Percentiles rank a stretch among this genome's conserved stretches.
These are phyloP conservation scores for Hyperopisus bebe DNA, from an alignment of 2,113 vertebrate species.

Conservation along the genomic window DNA sequence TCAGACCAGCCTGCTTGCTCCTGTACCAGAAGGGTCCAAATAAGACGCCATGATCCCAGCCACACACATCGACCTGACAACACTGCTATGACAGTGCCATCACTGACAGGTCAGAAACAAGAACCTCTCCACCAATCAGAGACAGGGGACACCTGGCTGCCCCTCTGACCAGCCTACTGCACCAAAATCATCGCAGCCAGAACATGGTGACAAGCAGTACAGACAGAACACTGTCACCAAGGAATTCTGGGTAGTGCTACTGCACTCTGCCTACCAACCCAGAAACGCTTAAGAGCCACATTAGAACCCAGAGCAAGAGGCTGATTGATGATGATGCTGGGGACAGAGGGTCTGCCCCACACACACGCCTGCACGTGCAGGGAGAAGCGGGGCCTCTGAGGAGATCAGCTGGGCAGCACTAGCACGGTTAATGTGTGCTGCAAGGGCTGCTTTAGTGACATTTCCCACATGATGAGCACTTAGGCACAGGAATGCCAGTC, in stretches of 20 bases:
- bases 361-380: background rate
- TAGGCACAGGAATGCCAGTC: slow-evolving; percentile 18
- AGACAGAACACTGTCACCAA: background rate
- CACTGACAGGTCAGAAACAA: background rate
- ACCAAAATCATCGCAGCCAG: background rate
- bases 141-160: background rate
- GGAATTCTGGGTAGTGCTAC: background rate
- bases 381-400: slow-evolving; percentile 13
- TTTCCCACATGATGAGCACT: background rate
- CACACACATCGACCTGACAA: background rate
- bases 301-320: background rate
- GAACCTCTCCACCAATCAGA: background rate
- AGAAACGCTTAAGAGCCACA: background rate
- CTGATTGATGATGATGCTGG: background rate
- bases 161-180: background rate
- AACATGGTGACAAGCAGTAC: background rate
- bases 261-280: background rate
- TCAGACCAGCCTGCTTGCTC: slow-evolving; percentile 46
- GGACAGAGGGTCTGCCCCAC: background rate
- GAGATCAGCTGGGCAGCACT: background rate
- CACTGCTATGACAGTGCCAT: background rate
- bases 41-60: slow-evolving; percentile 38
- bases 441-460: background rate
- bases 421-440: background rate
- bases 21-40: slow-evolving; percentile 44